Evolutionary conservation across 2,888 invertebrate species (phyloP).

Genomic region (Drosophila subsilvestris): DNA sequence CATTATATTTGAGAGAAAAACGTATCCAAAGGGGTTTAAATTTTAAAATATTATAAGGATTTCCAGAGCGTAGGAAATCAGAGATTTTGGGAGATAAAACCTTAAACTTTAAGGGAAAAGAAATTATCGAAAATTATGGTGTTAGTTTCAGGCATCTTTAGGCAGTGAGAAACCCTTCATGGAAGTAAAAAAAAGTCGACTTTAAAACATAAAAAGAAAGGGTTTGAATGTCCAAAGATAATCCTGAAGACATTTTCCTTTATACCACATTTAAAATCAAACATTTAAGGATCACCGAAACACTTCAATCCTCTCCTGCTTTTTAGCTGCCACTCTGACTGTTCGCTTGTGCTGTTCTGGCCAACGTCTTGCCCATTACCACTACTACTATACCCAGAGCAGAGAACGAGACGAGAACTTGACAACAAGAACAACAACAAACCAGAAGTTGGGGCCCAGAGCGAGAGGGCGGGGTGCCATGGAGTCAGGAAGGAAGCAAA

Average conservation of each 20-base stretch:
- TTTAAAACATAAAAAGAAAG: no score
- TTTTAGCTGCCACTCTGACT: slow-evolving; percentile 19
- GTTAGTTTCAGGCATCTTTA: not conserved
- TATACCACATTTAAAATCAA: no score
- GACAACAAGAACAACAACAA: slow-evolving; percentile 52
- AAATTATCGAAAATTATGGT: not conserved
- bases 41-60: not conserved
- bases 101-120: not conserved
- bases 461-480: not conserved
- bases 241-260: no score
- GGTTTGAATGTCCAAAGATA: no score
- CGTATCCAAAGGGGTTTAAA: not conserved
- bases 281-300: not conserved
- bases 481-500: slow-evolving; percentile 8
- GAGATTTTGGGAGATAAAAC: not conserved
- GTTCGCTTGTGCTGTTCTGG: slow-evolving; percentile 25
- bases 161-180: not conserved
- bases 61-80: not conserved
- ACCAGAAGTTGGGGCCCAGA: not conserved
- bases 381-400: slow-evolving; percentile 23
- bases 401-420: slow-evolving; percentile 38
- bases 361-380: slow-evolving; percentile 65
- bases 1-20: not conserved
- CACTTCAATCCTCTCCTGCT: not conserved
- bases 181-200: no score